Base-by-base conservation (phyloP, 2,888 invertebrate genomes). In the Drosophila paucipuncta region DNA sequence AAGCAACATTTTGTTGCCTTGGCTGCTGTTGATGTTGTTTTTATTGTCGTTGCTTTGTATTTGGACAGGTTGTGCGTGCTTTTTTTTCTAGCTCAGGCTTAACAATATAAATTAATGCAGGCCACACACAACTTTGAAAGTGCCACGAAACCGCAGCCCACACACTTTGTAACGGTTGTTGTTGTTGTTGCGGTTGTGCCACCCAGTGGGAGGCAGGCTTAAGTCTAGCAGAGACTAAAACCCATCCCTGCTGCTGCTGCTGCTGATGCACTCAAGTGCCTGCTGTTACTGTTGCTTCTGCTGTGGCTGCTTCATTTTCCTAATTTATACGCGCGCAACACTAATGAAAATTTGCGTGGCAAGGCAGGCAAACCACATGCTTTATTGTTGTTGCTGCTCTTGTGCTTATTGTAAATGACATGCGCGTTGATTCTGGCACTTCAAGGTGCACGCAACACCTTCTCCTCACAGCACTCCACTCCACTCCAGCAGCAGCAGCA, bases 311-410 rank as follows among this genome's bases (percentile, higher is more conserved):
- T 87, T 87, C 90, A 89, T 87, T 87, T 87, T 87, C 82, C 91
- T 90, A 87, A 87, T 87, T 87, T 90, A 87, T 87, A 89, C 84
- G 82, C 90, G 90, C 83, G 73, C 84, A 82, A 72, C 84, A 82
- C 89, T 87, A 87, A 87, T 87, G 87, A 89, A 87, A 87, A 87
- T 87, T 86, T 90, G 90, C 91, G 90, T 90, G 80, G 84, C 73
- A 76, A 66, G 76, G 79, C 65, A 68, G 78, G 77, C 65, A 81
- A 66, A 82, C 86, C 82, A 78, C 89, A 68, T 74, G 74, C 78
- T 80, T 78, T 73, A 18, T 61, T 58, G 58, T 47, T 53, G 67
- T 55, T 73, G n/a, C 49, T 47, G 65, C 60, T 66, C 52, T 82
- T 64, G 68, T 71, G 68, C 72, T 77, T 79, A 69, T 76, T 78